Evolutionary conservation across 2,797 vertebrate genomes (phyloP).

Genomic region (Acestrorhynchus altus): DNA sequence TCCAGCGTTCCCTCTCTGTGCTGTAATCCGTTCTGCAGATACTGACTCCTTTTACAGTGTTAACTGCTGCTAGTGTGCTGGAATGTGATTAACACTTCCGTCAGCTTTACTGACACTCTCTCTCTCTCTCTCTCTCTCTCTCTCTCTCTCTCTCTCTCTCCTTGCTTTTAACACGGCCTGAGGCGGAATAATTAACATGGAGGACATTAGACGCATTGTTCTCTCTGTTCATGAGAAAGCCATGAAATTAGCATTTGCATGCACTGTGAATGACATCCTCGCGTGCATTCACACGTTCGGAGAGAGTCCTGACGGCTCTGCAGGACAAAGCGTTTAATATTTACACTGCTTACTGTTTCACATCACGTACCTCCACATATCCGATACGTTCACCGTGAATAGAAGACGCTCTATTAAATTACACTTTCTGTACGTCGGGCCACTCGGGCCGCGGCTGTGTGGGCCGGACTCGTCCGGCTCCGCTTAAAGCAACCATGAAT

Average conservation of each 20-base stretch:
- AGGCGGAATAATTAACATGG: conserved; percentile 35
- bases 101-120: conserved; percentile 2
- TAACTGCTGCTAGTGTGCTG: background rate
- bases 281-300: background rate
- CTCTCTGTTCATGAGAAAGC: conserved; percentile 18
- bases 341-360: background rate
- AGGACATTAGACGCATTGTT: conserved; percentile 12
- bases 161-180: conserved; percentile 21
- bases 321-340: background rate
- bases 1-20: too few species aligned
- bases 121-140: background rate
- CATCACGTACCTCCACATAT: background rate
- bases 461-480: background rate
- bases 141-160: background rate
- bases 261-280: background rate
- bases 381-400: background rate
- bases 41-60: background rate
- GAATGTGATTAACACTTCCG: background rate
- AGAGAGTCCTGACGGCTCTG: background rate
- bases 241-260: conserved; percentile 40
- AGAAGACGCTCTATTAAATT: background rate
- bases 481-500: background rate
- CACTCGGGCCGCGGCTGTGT: background rate
- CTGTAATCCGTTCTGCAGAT: background rate
- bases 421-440: background rate